Evolutionary conservation across 1,140 invertebrate genomes (phyloP), one percentile per base, ranked within the genome.

Genomic region (Maniola jurtina): DNA sequence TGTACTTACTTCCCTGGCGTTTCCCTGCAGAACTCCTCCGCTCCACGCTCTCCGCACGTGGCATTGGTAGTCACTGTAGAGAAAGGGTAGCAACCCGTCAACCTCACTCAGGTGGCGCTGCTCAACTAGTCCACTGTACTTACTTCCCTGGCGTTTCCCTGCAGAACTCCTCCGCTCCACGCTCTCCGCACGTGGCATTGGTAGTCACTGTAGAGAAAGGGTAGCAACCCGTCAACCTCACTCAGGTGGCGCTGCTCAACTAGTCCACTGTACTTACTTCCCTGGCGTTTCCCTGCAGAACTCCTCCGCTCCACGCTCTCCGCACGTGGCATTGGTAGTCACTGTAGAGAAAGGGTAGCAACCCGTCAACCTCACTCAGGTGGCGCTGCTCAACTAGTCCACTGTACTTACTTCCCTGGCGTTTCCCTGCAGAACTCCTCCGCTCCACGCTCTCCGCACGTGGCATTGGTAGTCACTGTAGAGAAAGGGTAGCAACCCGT

Each of bases 141-240:
- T 59, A 89, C 83, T 88, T 88, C 61, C 86, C 89, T 11, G 80
- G 87, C 33, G 77, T 88, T 50, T 94, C 92, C 66, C 93, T 93
- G 91, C 97, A 98, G 86, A 95, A 98, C 63, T 95, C 95, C 80
- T 98, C 97, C 1, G 95, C 92, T 0, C 94, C 95, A 33, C 92
- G 90, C 71, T 95, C 93, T 0, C 98, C 98, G 84, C 98, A 99
- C 0, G 97, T 99, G 1, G 97, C 97, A 89, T 98, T 99, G 2
- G 95, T 94, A 0, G 90, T 93, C 48, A 99, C 96, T 0, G 92
- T 82, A 0, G 97, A 95, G 74, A 96, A 94, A 0, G 6, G 98
- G 98, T 87, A 96, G 96, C 6, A 98, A 90, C 2, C 69, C 76
- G 14, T n/a, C 25, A 25, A 25, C 25, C 25, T 25, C 25, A 4